These are phyloP conservation scores for Cantharis flavilabris DNA, from an alignment of 2,888 invertebrate genomes.

Conservation along the genomic window DNA sequence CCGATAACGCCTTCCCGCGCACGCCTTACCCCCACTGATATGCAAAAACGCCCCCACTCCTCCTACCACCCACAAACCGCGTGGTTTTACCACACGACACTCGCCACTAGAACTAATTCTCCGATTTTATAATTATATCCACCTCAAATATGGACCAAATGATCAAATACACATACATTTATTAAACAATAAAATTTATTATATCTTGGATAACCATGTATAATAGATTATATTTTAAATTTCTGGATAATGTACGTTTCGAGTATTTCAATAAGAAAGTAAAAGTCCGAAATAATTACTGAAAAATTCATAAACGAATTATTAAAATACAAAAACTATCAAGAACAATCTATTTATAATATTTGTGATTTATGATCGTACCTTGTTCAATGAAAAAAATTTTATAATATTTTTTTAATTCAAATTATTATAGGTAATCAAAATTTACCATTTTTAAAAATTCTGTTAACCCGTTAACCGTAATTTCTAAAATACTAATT, in stretches of 20 bases:
- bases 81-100: conserved; percentile 52
- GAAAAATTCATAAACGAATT: not conserved
- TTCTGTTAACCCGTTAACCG: too few relatives aligned
- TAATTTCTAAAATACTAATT: too few relatives aligned
- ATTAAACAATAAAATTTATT: not conserved
- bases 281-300: not conserved
- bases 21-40: conserved; percentile 52
- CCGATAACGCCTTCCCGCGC: conserved; percentile 53
- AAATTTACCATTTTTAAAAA: too few relatives aligned
- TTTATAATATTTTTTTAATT: too few relatives aligned
- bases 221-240: too few relatives aligned
- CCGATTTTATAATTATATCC: conserved; percentile 23
- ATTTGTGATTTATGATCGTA: too few relatives aligned
- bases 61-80: conserved; percentile 53
- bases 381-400: too few relatives aligned
- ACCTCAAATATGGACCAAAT: not conserved
- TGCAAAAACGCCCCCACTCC: conserved; percentile 52
- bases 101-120: conserved; percentile 53
- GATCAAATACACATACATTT: not conserved
- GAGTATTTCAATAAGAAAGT: not conserved
- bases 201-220: too few relatives aligned
- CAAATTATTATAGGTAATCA: too few relatives aligned
- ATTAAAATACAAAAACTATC: not conserved
- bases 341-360: not conserved
- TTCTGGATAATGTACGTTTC: not conserved